These are phyloP conservation scores for Nomada hirtipes DNA, from an alignment of 2,888 invertebrate species.

Conservation along the genomic window DNA sequence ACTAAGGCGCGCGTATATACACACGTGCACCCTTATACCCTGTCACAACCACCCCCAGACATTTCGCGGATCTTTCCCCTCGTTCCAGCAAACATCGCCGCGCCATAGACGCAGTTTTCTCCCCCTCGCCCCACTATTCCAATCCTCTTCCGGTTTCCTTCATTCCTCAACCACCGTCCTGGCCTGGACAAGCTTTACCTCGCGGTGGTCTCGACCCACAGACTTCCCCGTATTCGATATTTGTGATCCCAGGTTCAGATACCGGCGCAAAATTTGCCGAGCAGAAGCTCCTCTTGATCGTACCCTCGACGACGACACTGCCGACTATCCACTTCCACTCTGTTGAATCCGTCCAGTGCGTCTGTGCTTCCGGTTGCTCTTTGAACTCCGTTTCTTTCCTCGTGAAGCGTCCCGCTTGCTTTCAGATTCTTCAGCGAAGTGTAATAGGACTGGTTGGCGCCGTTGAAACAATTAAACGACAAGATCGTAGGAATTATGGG, in stretches of 20 bases:
- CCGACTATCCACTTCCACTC: conserved; percentile 20
- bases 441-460: too few species aligned
- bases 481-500: not conserved
- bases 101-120: conserved; percentile 24
- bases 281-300: conserved; percentile 54
- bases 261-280: conserved; percentile 48
- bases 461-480: not conserved
- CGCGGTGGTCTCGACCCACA: not conserved
- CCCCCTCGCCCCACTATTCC: conserved; percentile 5
- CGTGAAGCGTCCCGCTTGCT: not conserved
- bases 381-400: not conserved
- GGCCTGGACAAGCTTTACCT: not conserved
- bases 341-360: not conserved
- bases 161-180: not conserved
- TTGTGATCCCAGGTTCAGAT: conserved; percentile 55
- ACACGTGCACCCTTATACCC: not conserved
- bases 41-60: conserved; percentile 13
- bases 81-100: conserved; percentile 9
- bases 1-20: not conserved
- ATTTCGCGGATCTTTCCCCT: conserved; percentile 12
- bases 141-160: not conserved
- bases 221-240: conserved; percentile 46
- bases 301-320: conserved; percentile 43
- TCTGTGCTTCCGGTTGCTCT: not conserved
- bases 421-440: too few species aligned